Evolutionary conservation across 1,140 invertebrate species (phyloP), one percentile per base, ranked within the genome.

Genomic region (Physella acuta): DNA sequence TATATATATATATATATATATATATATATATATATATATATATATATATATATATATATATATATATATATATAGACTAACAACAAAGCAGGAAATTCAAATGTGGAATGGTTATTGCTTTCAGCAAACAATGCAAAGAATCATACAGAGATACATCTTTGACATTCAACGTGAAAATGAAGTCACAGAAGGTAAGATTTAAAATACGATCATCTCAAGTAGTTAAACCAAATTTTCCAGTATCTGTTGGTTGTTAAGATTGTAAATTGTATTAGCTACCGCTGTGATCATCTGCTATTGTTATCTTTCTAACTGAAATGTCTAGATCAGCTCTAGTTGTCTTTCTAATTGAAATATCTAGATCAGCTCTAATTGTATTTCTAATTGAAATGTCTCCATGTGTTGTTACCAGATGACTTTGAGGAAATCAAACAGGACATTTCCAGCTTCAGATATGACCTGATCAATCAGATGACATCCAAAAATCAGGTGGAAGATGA

Each of bases 401-500:
- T 44, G 20, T 44, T 44, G 8, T 44, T 37, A 73, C 3, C 62
- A 82, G 80, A 81, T 66, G 79, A 81, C 63, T 81, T 82, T 66
- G 81, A 82, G 55, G 81, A 82, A 69, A 81, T 82, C 26, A 82
- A 82, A 68, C 81, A 82, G 49, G 81, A 82, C 52, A 77, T 82
- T 34, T 81, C 79, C 0, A 82, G 81, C 69, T 82, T 82, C 72
- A 74, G 81, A 20, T 82, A 80, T 59, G 81, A 82, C 64, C 79
- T 81, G 66, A 58, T 82, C 31, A 82, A 79, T 59, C 65, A 71
- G 63, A 69, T 71, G 72, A 64, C 68, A 30, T 65, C 62, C 14
- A 71, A 68, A 39, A 62, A 71, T n/a, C 31, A 52, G 0, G 37
- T 75, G 14, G 69, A 73, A 61, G 63, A 71, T 8, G 74, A 75